Base-by-base conservation (phyloP, 2,888 invertebrate species). In the Spodoptera exigua region DNA sequence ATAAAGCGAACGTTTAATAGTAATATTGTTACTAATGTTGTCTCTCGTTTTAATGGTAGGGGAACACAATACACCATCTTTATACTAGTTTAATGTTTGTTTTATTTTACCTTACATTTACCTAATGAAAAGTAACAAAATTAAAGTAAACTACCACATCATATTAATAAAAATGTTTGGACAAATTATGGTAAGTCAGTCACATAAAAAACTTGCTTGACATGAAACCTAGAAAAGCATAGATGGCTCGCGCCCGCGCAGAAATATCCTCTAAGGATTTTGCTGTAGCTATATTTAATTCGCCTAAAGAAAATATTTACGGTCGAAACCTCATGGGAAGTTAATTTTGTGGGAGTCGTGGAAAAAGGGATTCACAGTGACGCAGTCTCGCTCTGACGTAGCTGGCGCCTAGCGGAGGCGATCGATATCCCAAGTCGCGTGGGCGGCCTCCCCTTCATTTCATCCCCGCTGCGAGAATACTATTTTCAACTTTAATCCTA, bases 371-470 rank as follows among this genome's bases (percentile, higher is more conserved):
- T 84, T 86, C 81, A 82, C 79, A 82, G 82, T 91, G 92, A 91
- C 91, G 92, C 91, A 92, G 84, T 83, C 60, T 69, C 61, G 78
- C 76, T 81, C 76, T 89, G 91, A 90, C 89, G 92, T 88, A 80
- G 85, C 73, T 79, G 89, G 89, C 89, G 90, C 87, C 89, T 73
- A 43, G 80, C 70, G 81, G 82, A 78, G 81, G 78, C 89, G 91
- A 92, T 92, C 92, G 87, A 93, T 92, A 92, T 69, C 44, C 74
- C 73, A 68, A 72, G 74, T 81, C 82, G 87, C 84, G 91, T 89
- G 84, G 90, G 91, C 82, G 89, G 78, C 82, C 82, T 86, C 87
- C 85, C 84, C 83, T 80, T 78, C 79, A 78, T 80, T 80, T 78
- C 79, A 78, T 80, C 81, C 82, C 73, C 75, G 67, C 70, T 61